A percentile compares a stretch with the other conserved stretches of the same genome.
Conservation (phyloP, 2,797 vertebrate species). For the Halcyon leucocephala region DNA sequence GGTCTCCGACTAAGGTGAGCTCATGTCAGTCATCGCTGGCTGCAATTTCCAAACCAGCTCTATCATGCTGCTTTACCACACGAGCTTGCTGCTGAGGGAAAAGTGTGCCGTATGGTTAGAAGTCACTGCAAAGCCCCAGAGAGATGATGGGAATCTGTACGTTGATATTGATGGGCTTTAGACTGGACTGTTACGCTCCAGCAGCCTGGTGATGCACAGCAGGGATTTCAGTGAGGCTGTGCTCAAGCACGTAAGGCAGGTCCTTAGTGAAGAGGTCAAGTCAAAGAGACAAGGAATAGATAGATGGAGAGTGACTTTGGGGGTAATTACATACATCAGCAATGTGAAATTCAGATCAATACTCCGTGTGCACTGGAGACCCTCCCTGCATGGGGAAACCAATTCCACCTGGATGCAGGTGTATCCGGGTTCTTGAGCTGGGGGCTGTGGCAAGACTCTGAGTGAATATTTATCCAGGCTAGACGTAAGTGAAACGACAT, state of each 20-base stretch:
- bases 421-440: neutral
- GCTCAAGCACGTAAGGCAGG: neutral
- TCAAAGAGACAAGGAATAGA: neutral
- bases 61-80: neutral
- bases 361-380: neutral
- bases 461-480: neutral
- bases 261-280: neutral
- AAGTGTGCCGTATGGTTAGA: neutral
- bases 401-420: neutral
- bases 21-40: neutral
- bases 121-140: neutral
- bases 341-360: neutral
- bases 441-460: neutral
- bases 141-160: neutral
- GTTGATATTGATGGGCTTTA: neutral
- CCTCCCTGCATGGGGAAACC: neutral
- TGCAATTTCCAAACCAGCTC: neutral
- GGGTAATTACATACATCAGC: neutral
- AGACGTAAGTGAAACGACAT: neutral
- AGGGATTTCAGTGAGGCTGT: neutral
- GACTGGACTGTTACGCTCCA: rapidly evolving
- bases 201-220: neutral
- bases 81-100: neutral
- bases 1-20: neutral
- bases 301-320: neutral